phyloP scores from a whole-genome alignment of 1,140 invertebrate genomes.

The Heterodera schachtii region DNA sequence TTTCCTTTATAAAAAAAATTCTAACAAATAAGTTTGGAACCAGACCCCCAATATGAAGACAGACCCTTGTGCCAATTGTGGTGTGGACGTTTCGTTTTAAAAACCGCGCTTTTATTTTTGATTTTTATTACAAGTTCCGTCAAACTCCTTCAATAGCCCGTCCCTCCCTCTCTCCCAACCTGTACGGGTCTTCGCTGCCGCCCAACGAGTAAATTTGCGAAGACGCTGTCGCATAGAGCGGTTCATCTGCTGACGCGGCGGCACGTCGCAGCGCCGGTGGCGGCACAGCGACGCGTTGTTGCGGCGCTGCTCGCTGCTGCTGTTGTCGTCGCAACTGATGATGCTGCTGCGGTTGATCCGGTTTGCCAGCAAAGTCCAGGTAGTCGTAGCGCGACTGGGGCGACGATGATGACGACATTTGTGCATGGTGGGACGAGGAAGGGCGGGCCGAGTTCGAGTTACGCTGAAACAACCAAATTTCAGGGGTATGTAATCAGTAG shows the following conservation, averaged over 20 bases:
- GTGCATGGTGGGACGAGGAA: neutral
- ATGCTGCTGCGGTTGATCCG: too few relatives aligned
- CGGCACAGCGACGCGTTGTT: too few relatives aligned
- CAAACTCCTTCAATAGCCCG: neutral
- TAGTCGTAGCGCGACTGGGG: conserved; percentile 21
- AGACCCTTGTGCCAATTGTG: too few relatives aligned
- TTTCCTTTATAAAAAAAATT: too few relatives aligned
- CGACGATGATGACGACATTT: neutral
- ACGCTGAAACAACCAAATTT: too few relatives aligned
- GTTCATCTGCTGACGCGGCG: conserved; percentile 26
- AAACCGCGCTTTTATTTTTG: neutral
- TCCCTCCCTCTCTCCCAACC: conserved; percentile 20
- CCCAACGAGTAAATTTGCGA: conserved; percentile 49
- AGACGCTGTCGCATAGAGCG: conserved; percentile 49
- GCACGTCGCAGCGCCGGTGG: too few relatives aligned
- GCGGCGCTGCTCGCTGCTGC: too few relatives aligned
- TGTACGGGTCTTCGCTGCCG: conserved; percentile 50
- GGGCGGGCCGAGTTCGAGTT: too few relatives aligned
- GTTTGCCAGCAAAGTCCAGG: neutral
- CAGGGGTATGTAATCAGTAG: too few relatives aligned
- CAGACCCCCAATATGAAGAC: too few relatives aligned
- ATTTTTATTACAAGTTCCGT: too few relatives aligned
- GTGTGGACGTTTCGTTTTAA: neutral
- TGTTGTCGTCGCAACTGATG: neutral
- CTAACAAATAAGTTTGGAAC: too few relatives aligned